These are phyloP conservation scores for Apoda limacodes DNA, from an alignment of 2,888 invertebrate genomes.

Conservation along the genomic window DNA sequence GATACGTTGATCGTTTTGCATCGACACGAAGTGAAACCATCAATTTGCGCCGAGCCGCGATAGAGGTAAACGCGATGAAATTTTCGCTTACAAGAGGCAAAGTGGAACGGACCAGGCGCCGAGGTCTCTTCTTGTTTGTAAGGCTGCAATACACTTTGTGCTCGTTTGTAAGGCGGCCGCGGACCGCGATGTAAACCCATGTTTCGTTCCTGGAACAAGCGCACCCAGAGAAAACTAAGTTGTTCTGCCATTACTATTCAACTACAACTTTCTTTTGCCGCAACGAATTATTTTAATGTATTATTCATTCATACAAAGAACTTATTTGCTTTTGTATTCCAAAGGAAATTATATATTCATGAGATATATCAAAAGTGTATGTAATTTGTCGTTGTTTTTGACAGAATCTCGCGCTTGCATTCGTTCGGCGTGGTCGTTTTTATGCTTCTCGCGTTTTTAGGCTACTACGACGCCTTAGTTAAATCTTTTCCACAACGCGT, in stretches of 20 bases:
- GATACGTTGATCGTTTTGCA: conserved; percentile 60
- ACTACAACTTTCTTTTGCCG: conserved; percentile 2
- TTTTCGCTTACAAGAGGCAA: neutral
- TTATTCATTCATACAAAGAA: conserved; percentile 1
- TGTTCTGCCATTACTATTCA: conserved; percentile 22
- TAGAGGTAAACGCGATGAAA: conserved; percentile 33
- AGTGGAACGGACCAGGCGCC: conserved; percentile 7
- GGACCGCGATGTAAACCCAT: conserved; percentile 32
- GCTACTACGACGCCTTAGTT: too few species aligned
- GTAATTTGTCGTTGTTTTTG: too few species aligned
- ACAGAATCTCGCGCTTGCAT: too few species aligned
- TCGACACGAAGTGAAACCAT: conserved; percentile 58
- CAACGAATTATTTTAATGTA: neutral
- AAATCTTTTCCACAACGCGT: too few species aligned
- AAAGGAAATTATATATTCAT: conserved; percentile 2
- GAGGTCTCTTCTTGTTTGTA: conserved; percentile 27
- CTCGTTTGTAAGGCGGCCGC: conserved; percentile 31
- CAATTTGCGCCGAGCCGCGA: conserved; percentile 50
- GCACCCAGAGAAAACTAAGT: conserved; percentile 28
- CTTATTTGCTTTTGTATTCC: conserved; percentile 1
- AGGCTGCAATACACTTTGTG: conserved; percentile 32
- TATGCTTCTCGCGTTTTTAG: too few species aligned
- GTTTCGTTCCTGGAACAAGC: conserved; percentile 26
- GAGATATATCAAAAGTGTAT: too few species aligned
- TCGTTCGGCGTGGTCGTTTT: too few species aligned